These are phyloP conservation scores for Salticus scenicus DNA, from an alignment of 2,888 invertebrate genomes.

Conservation along the genomic window DNA sequence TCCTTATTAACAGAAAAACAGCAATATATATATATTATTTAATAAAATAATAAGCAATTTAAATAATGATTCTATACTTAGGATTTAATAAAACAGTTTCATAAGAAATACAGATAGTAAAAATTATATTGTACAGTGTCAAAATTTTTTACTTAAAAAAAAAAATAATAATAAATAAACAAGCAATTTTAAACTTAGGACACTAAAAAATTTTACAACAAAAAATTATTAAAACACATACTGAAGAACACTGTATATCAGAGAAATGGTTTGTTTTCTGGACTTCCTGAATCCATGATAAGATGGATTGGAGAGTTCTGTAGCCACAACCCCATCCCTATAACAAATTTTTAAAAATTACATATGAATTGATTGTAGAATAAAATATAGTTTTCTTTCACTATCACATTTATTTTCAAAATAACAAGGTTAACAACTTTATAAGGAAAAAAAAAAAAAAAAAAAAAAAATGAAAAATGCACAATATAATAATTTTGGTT, in stretches of 20 bases:
- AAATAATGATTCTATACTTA: too few relatives aligned
- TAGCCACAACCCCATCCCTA: slow-evolving; percentile 70
- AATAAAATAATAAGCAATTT: too few relatives aligned
- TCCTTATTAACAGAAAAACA: too few relatives aligned
- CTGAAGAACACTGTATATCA: too few relatives aligned
- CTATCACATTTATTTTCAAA: neutral
- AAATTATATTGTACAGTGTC: neutral
- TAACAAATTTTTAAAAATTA: neutral
- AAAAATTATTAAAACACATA: neutral
- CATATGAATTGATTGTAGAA: neutral
- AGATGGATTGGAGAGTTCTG: slow-evolving; percentile 63
- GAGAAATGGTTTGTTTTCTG: too few relatives aligned
- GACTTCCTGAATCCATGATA: slow-evolving; percentile 64
- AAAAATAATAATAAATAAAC: neutral
- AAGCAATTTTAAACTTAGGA: neutral
- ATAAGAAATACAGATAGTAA: too few relatives aligned
- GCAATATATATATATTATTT: too few relatives aligned
- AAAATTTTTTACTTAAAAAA: neutral
- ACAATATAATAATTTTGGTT: neutral
- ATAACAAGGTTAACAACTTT: neutral
- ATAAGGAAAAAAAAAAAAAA: neutral
- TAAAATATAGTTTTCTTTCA: neutral
- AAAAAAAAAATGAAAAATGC: too few relatives aligned
- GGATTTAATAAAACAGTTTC: too few relatives aligned
- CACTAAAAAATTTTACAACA: neutral